Conservation (phyloP, 2,888 invertebrate species). For the Chelonus formosanus region DNA sequence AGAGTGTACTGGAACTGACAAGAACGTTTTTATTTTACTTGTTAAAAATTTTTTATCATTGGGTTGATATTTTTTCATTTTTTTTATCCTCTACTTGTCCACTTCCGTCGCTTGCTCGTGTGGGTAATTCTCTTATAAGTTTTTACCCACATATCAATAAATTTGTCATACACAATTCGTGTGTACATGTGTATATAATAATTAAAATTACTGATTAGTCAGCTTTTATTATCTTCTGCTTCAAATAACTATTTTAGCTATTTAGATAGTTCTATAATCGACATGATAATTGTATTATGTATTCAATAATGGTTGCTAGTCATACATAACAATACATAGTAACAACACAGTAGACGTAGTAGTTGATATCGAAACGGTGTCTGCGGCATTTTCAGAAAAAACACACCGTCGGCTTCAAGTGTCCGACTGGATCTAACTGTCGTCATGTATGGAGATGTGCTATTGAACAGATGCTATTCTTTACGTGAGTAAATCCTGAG, state of each 20-base stretch:
- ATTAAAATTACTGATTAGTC: too few species aligned
- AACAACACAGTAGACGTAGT: too few species aligned
- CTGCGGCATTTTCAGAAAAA: constrained; percentile 76
- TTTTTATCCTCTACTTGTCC: background rate
- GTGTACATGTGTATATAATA: too few species aligned
- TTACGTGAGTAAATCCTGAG: constrained; percentile 78
- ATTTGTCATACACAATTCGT: too few species aligned
- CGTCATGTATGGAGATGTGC: constrained; percentile 98
- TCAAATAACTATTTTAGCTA: too few species aligned
- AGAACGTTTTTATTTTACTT: background rate
- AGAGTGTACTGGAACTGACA: constrained; percentile 4
- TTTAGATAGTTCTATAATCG: too few species aligned
- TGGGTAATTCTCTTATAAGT: background rate
- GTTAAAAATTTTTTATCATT: background rate
- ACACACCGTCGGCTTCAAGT: constrained; percentile 94
- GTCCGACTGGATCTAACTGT: constrained; percentile 90
- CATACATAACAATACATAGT: too few species aligned
- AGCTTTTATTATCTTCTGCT: too few species aligned
- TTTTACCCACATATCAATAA: too few species aligned
- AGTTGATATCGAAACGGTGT: background rate
- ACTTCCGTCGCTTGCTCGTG: constrained; percentile 7
- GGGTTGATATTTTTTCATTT: background rate
- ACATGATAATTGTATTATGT: too few species aligned
- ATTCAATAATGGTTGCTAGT: too few species aligned
- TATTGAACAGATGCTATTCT: constrained; percentile 97